These are phyloP conservation scores for Malurus elegans DNA, from an alignment of 2,113 vertebrate genomes.

Conservation along the genomic window DNA sequence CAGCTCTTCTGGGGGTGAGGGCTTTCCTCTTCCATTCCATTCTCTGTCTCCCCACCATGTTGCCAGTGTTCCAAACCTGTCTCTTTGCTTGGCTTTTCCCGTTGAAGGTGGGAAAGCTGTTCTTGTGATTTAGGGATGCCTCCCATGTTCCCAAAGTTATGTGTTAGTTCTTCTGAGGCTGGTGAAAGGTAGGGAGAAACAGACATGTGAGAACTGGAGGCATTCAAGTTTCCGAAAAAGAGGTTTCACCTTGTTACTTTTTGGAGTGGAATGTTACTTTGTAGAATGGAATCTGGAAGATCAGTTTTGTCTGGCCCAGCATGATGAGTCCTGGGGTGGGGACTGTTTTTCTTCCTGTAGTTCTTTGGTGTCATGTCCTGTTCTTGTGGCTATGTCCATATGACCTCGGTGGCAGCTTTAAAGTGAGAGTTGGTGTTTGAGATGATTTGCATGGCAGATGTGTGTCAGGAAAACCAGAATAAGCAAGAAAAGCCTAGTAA, in stretches of 20 bases:
- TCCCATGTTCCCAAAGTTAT: rapidly evolving
- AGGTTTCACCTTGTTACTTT: too few species aligned
- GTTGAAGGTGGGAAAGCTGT: rapidly evolving
- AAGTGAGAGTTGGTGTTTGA: not conserved
- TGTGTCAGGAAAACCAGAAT: not conserved
- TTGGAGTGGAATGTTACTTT: too few species aligned
- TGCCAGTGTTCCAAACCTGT: not conserved
- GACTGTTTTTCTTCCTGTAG: not conserved
- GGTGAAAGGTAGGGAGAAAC: too few species aligned
- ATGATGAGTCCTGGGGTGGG: not conserved
- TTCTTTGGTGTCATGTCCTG: not conserved
- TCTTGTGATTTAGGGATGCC: not conserved
- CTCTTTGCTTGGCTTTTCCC: rapidly evolving
- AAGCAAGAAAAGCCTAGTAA: rapidly evolving
- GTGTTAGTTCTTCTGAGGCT: rapidly evolving
- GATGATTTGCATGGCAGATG: not conserved
- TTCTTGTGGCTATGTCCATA: not conserved
- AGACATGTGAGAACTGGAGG: rapidly evolving
- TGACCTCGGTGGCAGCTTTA: not conserved
- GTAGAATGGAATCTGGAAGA: not conserved
- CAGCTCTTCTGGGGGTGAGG: not conserved
- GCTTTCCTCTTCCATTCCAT: not conserved
- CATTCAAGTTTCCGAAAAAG: not conserved
- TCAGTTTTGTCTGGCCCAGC: not conserved
- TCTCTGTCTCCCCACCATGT: too few species aligned